These are phyloP conservation scores for Melanargia galathea DNA, from an alignment of 2,888 invertebrate genomes.

Conservation along the genomic window DNA sequence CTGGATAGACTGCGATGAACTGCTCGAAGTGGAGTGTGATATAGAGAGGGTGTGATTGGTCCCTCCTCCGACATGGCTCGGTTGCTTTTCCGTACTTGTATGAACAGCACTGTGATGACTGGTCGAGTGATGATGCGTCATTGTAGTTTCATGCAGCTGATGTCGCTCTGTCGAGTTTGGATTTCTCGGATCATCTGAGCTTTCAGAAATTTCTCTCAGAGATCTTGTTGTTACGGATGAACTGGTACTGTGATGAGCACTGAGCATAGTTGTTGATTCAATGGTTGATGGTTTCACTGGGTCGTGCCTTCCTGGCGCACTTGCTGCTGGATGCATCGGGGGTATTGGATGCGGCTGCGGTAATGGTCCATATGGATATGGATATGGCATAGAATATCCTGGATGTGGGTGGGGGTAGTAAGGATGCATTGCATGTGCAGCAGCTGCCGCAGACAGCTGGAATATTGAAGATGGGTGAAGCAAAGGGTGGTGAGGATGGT, in stretches of 20 bases:
- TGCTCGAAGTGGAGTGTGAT: conserved; percentile 86
- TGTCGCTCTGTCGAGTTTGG: conserved; percentile 81
- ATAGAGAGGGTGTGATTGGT: conserved; percentile 84
- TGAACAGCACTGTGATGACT: conserved; percentile 85
- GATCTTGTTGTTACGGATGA: conserved; percentile 87
- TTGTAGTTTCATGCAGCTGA: conserved; percentile 84
- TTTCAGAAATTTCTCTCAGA: conserved; percentile 83
- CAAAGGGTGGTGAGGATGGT: conserved; percentile 88
- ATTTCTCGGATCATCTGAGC: conserved; percentile 73
- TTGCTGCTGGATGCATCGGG: conserved; percentile 82
- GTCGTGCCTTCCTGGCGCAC: conserved; percentile 74
- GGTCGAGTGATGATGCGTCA: conserved; percentile 85
- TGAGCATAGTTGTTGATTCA: conserved; percentile 86
- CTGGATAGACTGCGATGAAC: conserved; percentile 85
- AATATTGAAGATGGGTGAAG: conserved; percentile 84
- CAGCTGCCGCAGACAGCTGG: conserved; percentile 83
- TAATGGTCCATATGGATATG: conserved; percentile 87
- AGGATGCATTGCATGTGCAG: conserved; percentile 86
- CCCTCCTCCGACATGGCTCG: conserved; percentile 75
- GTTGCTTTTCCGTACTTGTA: conserved; percentile 84
- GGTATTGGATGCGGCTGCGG: conserved; percentile 89
- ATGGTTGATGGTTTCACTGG: conserved; percentile 79
- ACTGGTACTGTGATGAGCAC: conserved; percentile 87
- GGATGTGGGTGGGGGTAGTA: conserved; percentile 87
- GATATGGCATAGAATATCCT: conserved; percentile 86